These are phyloP conservation scores for Aelia acuminata DNA, from an alignment of 2,888 invertebrate genomes.

Conservation along the genomic window DNA sequence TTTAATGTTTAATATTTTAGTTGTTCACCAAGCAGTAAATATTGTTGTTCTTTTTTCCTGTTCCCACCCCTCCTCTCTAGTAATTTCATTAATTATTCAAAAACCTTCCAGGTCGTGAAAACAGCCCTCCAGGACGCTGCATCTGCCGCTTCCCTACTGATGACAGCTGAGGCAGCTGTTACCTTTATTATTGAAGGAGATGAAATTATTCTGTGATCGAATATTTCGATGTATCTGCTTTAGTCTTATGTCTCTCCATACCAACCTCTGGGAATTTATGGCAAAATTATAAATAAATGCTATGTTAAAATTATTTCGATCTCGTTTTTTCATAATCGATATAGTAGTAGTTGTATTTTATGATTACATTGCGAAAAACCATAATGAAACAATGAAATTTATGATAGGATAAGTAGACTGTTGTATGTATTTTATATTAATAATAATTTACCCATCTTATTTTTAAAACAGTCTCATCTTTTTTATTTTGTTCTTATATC, in stretches of 20 bases:
- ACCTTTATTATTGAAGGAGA: constrained; percentile 65
- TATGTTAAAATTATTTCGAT: background rate
- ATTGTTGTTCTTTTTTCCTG: no score
- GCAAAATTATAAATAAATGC: background rate
- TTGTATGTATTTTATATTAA: no score
- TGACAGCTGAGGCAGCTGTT: constrained; percentile 69
- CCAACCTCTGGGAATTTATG: background rate
- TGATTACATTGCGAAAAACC: no score
- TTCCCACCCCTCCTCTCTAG: background rate
- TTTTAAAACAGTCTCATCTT: no score
- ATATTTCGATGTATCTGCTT: background rate
- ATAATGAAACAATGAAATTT: no score
- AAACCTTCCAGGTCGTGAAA: constrained; percentile 61
- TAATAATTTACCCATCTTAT: no score
- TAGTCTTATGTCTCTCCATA: background rate
- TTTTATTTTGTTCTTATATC: no score
- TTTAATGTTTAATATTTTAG: no score
- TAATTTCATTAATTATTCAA: background rate
- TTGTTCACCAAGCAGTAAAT: no score
- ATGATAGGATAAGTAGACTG: no score
- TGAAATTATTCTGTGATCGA: constrained; percentile 58
- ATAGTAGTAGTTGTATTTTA: no score
- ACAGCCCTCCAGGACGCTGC: constrained; percentile 71
- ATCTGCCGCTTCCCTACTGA: constrained; percentile 71
- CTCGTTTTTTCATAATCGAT: no score